Evolutionary conservation across 2,888 invertebrate species (phyloP), one percentile per base, ranked within the genome.

Genomic region (Torymus auratus): DNA sequence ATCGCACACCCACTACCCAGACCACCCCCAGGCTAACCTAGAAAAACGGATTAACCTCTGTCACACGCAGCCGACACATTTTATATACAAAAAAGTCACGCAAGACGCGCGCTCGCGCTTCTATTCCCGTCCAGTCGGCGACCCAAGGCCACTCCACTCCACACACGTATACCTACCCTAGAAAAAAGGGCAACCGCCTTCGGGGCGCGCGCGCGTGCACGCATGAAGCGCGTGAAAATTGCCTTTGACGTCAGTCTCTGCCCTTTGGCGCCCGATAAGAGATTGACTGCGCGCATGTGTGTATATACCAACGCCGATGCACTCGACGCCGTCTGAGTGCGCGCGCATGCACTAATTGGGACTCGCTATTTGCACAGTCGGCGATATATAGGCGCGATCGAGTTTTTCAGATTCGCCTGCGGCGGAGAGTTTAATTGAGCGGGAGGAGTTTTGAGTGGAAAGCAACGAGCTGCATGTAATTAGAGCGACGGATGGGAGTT

Each of bases 151-250:
- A 28, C 28, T 28, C 4, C 28, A 28, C 28, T 28, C 28, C 28
- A 28, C 28, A 28, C 7, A 20, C 20, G 2, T 2, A 20, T 20
- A 20, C 20, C 1, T 20, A 20, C 20, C 20, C 20, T 20, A 20
- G 7, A 28, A 28, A 28, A 28, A 28, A 28, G 28, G 28, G 28
- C 28, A 28, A 28, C 28, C 28, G 28, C 28, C 28, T 28, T 2
- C 28, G 28, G 28, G 28, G 28, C 28, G 3, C 28, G 28, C 28
- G 28, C 0, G 28, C 28, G 7, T 28, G 28, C 7, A 28, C 3
- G 7, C 7, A 28, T 2, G n/a, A 28, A 5, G 28, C 28, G 60
- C 76, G 71, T 76, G 73, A 81, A 81, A 78, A 60, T 73, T n/a
- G 64, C 64, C 73, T 77, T 75, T 61, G 74, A 72, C 69, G 70